Base-by-base conservation (phyloP, 2,888 invertebrate species). In the Andrena minutula region DNA sequence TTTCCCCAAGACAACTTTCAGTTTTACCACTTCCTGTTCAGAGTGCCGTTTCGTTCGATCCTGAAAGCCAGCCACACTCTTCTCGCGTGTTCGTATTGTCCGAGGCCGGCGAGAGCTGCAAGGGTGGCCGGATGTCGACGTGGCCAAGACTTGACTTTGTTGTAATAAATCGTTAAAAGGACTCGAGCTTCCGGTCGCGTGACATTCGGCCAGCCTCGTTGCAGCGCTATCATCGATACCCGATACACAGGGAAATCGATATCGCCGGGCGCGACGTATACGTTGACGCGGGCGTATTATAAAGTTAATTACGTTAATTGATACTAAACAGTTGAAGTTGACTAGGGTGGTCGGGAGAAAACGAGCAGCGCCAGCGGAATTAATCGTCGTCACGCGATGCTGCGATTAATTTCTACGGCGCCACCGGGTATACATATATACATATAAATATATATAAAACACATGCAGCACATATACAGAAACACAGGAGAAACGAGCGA, bases 271-370 rank as follows among this genome's bases (percentile, higher is more conserved):
- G 16, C 70, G 26, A n/a, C 16, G 61, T 32, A 63, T 30, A 10
- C 47, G 68, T 78, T 35, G 49, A 26, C 41, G 60, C 73, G 66
- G 35, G 20, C 60, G 51, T 35, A 61, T 68, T 20, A 23, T 23
- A 75, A 68, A 70, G 53, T 64, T 82, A 82, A 82, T 82, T 82
- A 71, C 71, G 71, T 82, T 82, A 76, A 82, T 82, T 68, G 75
- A 82, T 65, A 49, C 75, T 68, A 76, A 80, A 64, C 71, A 26
- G 66, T 68, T 61, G 65, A 70, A 60, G 70, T 78, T 64, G 41
- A 60, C 23, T 65, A 73, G 41, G 23, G 73, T 28, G 80, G 70
- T 65, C 47, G 28, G 51, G 63, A 47, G 20, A 60, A 76, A 41
- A 32, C 51, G 51, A 53, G 69, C 64, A n/a, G 35, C 80, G 53